Conservation (phyloP, 2,888 invertebrate genomes). For the Campoletis raptor region DNA sequence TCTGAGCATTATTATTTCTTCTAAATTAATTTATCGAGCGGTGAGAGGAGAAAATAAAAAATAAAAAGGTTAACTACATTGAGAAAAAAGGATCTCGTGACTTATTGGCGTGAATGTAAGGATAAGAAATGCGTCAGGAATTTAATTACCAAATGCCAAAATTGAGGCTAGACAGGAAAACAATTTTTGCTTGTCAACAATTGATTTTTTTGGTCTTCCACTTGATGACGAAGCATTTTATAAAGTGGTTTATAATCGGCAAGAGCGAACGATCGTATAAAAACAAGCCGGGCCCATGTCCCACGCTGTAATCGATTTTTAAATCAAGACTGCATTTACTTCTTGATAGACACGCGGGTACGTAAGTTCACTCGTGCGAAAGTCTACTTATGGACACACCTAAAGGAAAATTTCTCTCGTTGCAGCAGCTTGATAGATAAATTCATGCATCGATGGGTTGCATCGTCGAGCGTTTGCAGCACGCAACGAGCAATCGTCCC, state of each 20-base stretch:
- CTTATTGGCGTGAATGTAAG: background rate
- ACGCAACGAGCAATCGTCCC: slow-evolving; percentile 75
- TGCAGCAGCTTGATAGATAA: slow-evolving; percentile 53
- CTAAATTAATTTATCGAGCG: background rate
- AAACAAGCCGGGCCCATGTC: slow-evolving; percentile 30
- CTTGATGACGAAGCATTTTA: background rate
- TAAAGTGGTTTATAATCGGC: slow-evolving; percentile 43
- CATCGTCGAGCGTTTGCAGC: slow-evolving; percentile 61
- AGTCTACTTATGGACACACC: slow-evolving; percentile 32
- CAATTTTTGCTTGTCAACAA: slow-evolving; percentile 21
- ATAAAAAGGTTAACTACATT: background rate
- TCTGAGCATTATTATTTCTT: background rate
- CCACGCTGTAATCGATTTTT: slow-evolving; percentile 57
- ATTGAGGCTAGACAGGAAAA: background rate
- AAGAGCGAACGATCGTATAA: slow-evolving; percentile 5
- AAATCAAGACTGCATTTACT: slow-evolving; percentile 30
- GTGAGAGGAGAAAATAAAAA: background rate
- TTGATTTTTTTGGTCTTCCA: slow-evolving; percentile 11
- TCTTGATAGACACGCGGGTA: slow-evolving; percentile 37
- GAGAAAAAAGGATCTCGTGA: background rate
- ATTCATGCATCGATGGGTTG: slow-evolving; percentile 63
- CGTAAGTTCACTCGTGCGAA: slow-evolving; percentile 58
- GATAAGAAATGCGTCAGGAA: background rate
- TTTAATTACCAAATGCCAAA: background rate
- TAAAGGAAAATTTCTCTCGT: slow-evolving; percentile 32